phyloP scores from a whole-genome alignment of 2,888 invertebrate species.

The Drosophila testacea region DNA sequence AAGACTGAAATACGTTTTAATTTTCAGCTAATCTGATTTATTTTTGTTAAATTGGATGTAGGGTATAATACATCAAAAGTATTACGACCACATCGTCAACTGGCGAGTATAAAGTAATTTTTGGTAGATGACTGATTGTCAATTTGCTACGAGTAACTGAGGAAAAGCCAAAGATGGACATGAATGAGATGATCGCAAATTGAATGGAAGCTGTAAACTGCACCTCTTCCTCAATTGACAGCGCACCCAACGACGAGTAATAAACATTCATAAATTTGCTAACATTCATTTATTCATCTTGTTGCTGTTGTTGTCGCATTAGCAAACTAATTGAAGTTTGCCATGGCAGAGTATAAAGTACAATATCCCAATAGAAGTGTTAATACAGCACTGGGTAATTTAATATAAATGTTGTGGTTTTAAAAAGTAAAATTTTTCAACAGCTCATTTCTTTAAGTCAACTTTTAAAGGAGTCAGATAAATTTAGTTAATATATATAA shows the following conservation, averaged over 20 bases:
- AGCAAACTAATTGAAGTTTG: conserved; percentile 67
- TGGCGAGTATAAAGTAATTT: conserved; percentile 9
- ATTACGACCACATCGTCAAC: not conserved
- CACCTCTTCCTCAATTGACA: conserved; percentile 71
- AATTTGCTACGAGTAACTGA: conserved; percentile 13
- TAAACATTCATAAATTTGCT: conserved; percentile 64
- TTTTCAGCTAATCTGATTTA: not conserved
- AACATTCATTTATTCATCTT: conserved; percentile 39
- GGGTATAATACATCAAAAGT: conserved; percentile 14
- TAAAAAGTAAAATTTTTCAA: too few species aligned
- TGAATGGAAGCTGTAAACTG: conserved; percentile 49
- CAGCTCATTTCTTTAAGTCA: too few species aligned
- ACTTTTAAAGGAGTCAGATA: too few species aligned
- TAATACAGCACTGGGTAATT: conserved; percentile 26
- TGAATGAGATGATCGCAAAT: conserved; percentile 32
- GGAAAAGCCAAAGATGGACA: conserved; percentile 56
- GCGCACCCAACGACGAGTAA: conserved; percentile 60
- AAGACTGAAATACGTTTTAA: not conserved
- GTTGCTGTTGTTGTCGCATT: conserved; percentile 43
- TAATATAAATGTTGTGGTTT: conserved; percentile 12
- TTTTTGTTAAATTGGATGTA: not conserved
- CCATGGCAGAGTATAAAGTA: conserved; percentile 40
- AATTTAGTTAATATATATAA: too few species aligned
- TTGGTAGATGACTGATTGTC: conserved; percentile 20
- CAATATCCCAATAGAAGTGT: conserved; percentile 29